A percentile compares a stretch with the other conserved stretches of the same genome.
Conservation (phyloP, 2,797 vertebrate genomes). For the Podarcis siculus region DNA sequence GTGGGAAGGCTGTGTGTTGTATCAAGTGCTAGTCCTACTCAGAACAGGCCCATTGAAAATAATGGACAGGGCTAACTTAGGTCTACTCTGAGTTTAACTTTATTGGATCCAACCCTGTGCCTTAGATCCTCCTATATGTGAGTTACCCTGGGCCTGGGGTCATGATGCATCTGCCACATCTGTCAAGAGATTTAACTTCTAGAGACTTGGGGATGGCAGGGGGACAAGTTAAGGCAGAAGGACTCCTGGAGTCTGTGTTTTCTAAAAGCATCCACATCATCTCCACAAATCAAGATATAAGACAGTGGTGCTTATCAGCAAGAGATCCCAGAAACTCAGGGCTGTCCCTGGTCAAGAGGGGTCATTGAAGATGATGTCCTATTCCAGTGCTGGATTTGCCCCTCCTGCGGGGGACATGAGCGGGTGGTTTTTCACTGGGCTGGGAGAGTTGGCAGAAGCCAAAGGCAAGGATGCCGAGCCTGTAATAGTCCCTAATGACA, state of each 20-base stretch:
- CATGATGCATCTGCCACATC: background rate
- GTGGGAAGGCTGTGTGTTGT: background rate
- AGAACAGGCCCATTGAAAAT: too few species aligned
- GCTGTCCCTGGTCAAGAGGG: background rate
- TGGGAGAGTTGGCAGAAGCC: slow-evolving; percentile 24
- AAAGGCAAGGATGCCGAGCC: slow-evolving; percentile 18
- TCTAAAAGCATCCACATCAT: background rate
- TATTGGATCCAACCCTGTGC: too few species aligned
- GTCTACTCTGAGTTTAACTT: too few species aligned
- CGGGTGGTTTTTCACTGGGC: too few species aligned
- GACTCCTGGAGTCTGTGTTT: background rate
- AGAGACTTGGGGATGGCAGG: background rate
- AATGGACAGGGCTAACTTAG: too few species aligned
- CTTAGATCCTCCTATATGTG: too few species aligned
- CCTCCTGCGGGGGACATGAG: background rate
- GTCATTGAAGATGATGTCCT: background rate
- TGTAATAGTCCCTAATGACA: slow-evolving; percentile 67
- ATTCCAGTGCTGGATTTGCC: background rate
- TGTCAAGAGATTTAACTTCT: background rate
- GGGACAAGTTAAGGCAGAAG: background rate
- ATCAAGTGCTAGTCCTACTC: too few species aligned
- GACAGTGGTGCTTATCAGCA: too few species aligned
- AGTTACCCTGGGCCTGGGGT: too few species aligned
- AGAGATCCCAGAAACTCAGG: background rate
- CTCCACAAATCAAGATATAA: background rate